Conservation (phyloP, 2,888 invertebrate species). For the Brachycybe producta region DNA sequence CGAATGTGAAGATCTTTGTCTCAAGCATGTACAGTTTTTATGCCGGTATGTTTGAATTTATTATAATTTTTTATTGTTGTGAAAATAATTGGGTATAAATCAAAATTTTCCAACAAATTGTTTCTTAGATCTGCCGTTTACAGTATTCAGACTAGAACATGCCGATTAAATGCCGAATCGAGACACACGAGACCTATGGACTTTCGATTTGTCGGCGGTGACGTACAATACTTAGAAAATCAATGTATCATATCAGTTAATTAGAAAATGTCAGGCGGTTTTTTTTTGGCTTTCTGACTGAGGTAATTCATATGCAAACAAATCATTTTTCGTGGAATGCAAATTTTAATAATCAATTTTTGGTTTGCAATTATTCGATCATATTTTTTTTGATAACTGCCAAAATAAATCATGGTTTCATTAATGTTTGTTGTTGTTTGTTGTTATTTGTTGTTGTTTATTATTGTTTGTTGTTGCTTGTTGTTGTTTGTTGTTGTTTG, state of each 20-base stretch:
- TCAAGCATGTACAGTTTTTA: conserved; percentile 39
- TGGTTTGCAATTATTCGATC: no score
- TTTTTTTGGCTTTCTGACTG: no score
- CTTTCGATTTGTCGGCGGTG: conserved; percentile 31
- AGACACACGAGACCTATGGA: conserved; percentile 38
- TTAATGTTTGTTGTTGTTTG: no score
- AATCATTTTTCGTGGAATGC: no score
- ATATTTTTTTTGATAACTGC: no score
- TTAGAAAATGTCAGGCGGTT: not conserved
- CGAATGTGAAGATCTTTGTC: conserved; percentile 39
- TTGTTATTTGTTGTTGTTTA: no score
- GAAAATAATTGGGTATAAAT: not conserved
- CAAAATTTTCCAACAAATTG: not conserved
- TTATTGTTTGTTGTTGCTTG: no score
- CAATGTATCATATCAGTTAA: conserved; percentile 32
- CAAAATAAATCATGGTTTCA: no score
- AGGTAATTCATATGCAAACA: no score
- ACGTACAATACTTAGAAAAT: conserved; percentile 43
- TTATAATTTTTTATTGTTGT: not conserved
- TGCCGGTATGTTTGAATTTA: conserved; percentile 28
- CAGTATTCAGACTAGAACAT: conserved; percentile 36
- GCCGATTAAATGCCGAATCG: conserved; percentile 39
- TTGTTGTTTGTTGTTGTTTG: no score
- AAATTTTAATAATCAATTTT: no score
- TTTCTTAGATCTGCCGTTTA: conserved; percentile 37